Base-by-base conservation (phyloP, 1,140 invertebrate species). In the Drosophila bipectinata region DNA sequence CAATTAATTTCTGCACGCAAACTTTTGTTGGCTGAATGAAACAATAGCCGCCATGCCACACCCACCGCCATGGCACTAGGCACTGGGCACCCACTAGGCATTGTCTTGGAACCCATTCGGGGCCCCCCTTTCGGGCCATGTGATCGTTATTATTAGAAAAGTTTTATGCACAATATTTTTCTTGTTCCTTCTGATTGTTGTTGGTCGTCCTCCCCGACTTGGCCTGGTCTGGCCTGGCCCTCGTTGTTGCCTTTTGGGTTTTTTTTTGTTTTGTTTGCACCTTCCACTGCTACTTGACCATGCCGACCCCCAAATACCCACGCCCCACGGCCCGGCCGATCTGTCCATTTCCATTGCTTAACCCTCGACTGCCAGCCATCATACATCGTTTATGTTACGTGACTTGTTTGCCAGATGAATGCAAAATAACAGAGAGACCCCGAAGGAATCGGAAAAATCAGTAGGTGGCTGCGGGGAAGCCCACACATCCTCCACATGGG, bases 371-470 rank as follows among this genome's bases (percentile, higher is more conserved):
- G 71, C 59, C 58, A 49, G 71, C 71, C 71, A 73, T 73, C 71
- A 73, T 73, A 73, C 71, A 73, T 73, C 71, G 71, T 73, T 73
- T 73, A 73, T 73, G 71, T 73, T 73, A 73, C 71, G 71, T 73
- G 71, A 73, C 71, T 73, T 73, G 71, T 73, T 73, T 73, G 69
- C 71, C 69, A 73, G 71, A 73, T 73, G 71, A 73, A 73, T 73
- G 71, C 71, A 72, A 73, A 73, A 73, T 63, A 73, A 73, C 68
- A 73, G 52, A 68, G 51, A 73, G 52, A n/a, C 63, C 63, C 44
- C 44, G 51, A 69, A 56, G 66, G 63, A 68, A 67, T 67, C 63
- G 47, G 34, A n/a, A 12, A 64, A 67, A 64, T 52, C 59, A 44
- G 45, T 44, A 28, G 62, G 63, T 18, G n/a, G 32, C 24, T 18